Evolutionary conservation across 2,888 invertebrate species (phyloP), one percentile per base, ranked within the genome.

Genomic region (Thumatha senex): DNA sequence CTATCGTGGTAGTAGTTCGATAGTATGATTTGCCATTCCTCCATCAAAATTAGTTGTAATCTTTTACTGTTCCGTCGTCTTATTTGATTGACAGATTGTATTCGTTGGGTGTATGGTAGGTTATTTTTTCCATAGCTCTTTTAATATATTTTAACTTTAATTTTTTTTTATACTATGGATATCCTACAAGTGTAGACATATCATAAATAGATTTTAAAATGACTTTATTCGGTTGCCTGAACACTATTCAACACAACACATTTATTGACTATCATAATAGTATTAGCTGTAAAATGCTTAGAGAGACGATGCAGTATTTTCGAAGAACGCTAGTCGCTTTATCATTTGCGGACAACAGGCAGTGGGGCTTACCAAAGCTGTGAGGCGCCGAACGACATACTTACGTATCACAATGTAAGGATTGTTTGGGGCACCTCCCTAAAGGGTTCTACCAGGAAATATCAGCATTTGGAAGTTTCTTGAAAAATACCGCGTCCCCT

Each of bases 331-430:
- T 76, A 72, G 74, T 76, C 80, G 75, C 80, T 89, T 89, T 89
- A 83, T 89, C 89, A 82, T 81, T 80, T 72, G 81, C 72, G 86
- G 80, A 83, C 89, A 87, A 83, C 78, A 79, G 76, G 75, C 77
- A 73, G 73, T 73, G 63, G 64, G 74, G 77, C 83, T 87, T 86
- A 85, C 74, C 56, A 72, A 71, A 71, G 81, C 78, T 81, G 67
- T 72, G 67, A 69, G 57, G 67, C 70, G 67, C 71, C 63, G 71
- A 77, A 78, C 73, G 72, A 74, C 74, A 73, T 70, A 72, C 74
- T 72, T 76, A 76, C 47, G 61, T 72, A 68, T 61, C 70, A 67
- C 67, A 67, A 56, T 61, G 60, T 60, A 72, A 67, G 74, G 69
- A 76, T 81, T 81, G 76, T 76, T 76, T 68, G 72, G 66, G 58